Conservation (phyloP, 2,797 vertebrate species). For the Chaetodon trifasciatus region DNA sequence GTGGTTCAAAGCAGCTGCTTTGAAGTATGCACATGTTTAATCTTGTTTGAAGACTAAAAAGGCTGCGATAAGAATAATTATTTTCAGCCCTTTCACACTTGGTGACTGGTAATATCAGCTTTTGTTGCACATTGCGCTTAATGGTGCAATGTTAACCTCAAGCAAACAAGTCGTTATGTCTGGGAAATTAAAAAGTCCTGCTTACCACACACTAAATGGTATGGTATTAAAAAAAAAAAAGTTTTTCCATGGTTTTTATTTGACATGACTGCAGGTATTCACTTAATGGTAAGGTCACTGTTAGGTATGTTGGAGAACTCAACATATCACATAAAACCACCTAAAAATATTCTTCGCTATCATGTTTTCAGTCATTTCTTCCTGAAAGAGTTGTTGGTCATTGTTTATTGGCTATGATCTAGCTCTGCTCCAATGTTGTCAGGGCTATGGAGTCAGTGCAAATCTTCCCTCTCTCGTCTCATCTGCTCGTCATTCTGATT, state of each 20-base stretch:
- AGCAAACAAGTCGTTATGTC: not conserved
- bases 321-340: not conserved
- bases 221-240: not conserved
- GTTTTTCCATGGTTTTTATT: not conserved
- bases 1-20: constrained; percentile 12
- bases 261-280: constrained; percentile 14
- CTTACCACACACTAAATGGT: not conserved
- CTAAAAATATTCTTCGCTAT: not conserved
- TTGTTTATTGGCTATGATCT: constrained; percentile 24
- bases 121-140: not conserved
- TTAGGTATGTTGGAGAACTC: not conserved
- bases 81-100: constrained; percentile 7
- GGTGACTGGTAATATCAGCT: not conserved
- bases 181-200: not conserved
- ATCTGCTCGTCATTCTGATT: constrained; percentile 1
- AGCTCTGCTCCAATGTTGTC: constrained; percentile 3
- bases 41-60: constrained; percentile 17
- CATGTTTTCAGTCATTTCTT: constrained; percentile 11
- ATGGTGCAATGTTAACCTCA: not conserved
- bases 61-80: not conserved
- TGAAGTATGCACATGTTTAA: constrained; percentile 19
- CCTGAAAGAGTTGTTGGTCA: constrained; percentile 24
- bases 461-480: constrained; percentile 1
- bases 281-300: not conserved
- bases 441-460: not conserved